Conservation (phyloP, 2,888 invertebrate species). For the Eulithis testata region DNA sequence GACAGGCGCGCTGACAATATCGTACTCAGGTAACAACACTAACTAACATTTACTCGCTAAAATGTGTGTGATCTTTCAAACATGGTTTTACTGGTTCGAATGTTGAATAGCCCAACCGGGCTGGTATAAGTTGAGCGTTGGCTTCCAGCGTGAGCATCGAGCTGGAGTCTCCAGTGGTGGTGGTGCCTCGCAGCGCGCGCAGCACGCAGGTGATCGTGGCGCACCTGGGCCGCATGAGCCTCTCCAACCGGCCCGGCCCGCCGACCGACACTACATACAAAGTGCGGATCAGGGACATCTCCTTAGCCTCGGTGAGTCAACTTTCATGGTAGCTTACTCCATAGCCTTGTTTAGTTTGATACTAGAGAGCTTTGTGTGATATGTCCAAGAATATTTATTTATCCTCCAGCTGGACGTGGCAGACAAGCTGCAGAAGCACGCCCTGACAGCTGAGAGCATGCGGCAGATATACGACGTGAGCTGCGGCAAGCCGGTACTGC, state of each 20-base stretch:
- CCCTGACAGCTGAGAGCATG: constrained; percentile 73
- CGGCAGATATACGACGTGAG: constrained; percentile 90
- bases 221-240: constrained; percentile 95
- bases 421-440: constrained; percentile 56
- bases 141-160: constrained; percentile 88
- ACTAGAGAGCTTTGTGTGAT: background rate
- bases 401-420: constrained; percentile 68
- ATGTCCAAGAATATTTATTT: background rate
- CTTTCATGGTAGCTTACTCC: constrained; percentile 29
- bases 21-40: constrained; percentile 60
- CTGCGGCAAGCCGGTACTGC: constrained; percentile 93
- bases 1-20: constrained; percentile 65
- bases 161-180: constrained; percentile 95
- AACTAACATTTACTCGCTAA: too few species aligned
- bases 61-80: too few species aligned
- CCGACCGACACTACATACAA: constrained; percentile 77
- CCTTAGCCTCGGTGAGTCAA: constrained; percentile 88
- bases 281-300: constrained; percentile 93
- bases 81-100: background rate
- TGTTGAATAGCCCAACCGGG: background rate
- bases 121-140: background rate
- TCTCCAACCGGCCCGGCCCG: constrained; percentile 75
- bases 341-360: too few species aligned
- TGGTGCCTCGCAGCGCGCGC: constrained; percentile 91
- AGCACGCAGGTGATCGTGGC: constrained; percentile 95